phyloP scores from a whole-genome alignment of 2,797 vertebrate genomes.

The Takifugu ocellatus region DNA sequence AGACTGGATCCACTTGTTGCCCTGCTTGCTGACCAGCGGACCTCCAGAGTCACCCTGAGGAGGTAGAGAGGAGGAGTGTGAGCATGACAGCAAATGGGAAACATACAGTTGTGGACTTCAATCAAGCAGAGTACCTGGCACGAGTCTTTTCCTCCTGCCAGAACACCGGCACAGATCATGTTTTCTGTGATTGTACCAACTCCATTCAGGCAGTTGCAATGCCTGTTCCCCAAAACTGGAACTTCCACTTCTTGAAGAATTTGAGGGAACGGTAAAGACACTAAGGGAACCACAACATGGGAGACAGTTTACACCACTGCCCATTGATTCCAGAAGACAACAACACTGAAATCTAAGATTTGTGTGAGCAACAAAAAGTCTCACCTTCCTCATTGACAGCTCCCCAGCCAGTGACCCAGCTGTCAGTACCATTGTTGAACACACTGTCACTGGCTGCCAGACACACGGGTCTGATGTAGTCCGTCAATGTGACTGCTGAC shows the following conservation, averaged over 20 bases:
- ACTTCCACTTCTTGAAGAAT: slow-evolving; percentile 63
- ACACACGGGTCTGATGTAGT: slow-evolving; percentile 75
- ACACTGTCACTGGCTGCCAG: slow-evolving; percentile 64
- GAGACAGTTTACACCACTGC: too few species aligned
- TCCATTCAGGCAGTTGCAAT: slow-evolving; percentile 55
- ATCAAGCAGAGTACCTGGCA: slow-evolving; percentile 51
- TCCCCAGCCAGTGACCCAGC: slow-evolving; percentile 66
- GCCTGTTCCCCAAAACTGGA: slow-evolving; percentile 52
- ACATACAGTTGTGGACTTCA: not conserved
- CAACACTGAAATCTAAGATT: not conserved
- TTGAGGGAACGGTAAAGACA: slow-evolving; percentile 29
- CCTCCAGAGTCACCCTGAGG: slow-evolving; percentile 43
- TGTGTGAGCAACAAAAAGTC: slow-evolving; percentile 4
- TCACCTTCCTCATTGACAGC: slow-evolving; percentile 47
- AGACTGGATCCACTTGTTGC: slow-evolving; percentile 52
- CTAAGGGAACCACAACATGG: slow-evolving; percentile 26
- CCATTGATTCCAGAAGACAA: not conserved
- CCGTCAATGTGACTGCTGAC: slow-evolving; percentile 58
- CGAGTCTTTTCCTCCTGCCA: slow-evolving; percentile 58
- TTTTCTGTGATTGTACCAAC: slow-evolving; percentile 30
- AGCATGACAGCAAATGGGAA: not conserved
- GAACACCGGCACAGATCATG: slow-evolving; percentile 68
- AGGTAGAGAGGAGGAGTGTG: not conserved
- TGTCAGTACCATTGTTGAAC: slow-evolving; percentile 46
- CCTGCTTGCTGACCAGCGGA: slow-evolving; percentile 52